Evolutionary conservation across 2,888 invertebrate genomes (phyloP), one percentile per base, ranked within the genome.

Genomic region (Stratiomys singularior): DNA sequence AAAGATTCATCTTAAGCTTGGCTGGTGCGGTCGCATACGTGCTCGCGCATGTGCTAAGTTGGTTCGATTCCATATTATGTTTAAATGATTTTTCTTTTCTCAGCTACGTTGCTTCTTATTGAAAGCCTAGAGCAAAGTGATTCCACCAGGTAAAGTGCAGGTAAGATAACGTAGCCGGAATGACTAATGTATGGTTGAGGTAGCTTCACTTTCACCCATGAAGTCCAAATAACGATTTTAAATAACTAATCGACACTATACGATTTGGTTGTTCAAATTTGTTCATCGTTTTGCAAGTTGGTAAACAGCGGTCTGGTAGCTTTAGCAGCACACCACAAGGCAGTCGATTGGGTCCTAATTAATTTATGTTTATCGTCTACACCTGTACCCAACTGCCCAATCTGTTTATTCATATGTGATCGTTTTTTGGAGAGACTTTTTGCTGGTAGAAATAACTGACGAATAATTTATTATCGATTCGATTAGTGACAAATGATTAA

Each of bases 361-460:
- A 18, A 23, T 60, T 18, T n/a, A 52, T 60, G 21, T 23, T 60
- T 23, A 23, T 18, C 23, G 18, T 60, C 23, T 60, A 60, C 18
- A 37, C 23, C 46, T 76, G 37, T 37, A 3, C 5, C 37, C 5
- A 37, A 9, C 5, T 9, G 9, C 37, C 37, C 3, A 37, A 5
- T 9, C 3, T 3, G 37, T 37, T 52, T 52, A 9, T 4, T 4
- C 52, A 52, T 52, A 4, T 52, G 52, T 13, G 3, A 4, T 5
- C 37, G 5, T 37, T 37, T 37, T 37, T 37, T 21, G 28, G 69
- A n/a, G n/a, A n/a, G n/a, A n/a, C 69, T 67, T 69, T 69, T 28
- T 56, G 69, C 71, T 71, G 71, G 71, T 77, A n/a, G n/a, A n/a
- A n/a, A 71, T 71, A 60, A 66, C 77, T 60, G 28, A 23, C 23